Evolutionary conservation across 2,797 vertebrate genomes (phyloP).

Genomic region (Phrynocephalus vlangalii): DNA sequence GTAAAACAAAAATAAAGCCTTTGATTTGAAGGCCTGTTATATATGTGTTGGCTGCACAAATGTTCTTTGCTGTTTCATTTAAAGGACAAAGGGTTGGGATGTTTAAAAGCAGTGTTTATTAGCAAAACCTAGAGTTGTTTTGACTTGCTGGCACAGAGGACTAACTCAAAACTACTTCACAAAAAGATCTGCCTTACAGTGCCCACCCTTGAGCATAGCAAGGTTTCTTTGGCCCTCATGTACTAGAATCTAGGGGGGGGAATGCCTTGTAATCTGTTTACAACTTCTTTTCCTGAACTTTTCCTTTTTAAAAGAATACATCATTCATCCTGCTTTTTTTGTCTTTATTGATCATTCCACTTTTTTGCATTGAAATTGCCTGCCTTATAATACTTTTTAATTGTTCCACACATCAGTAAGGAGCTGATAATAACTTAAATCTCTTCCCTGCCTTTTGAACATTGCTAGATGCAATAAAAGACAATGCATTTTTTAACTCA

Average conservation of each 20-base stretch:
- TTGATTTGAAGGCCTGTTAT: background rate
- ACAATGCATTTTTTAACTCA: background rate
- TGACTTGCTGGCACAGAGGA: background rate
- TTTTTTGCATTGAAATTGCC: slow-evolving; percentile 9
- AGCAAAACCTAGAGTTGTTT: slow-evolving; percentile 1
- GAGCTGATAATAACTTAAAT: background rate
- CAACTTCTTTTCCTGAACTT: background rate
- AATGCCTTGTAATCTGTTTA: background rate
- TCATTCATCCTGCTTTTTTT: slow-evolving; percentile 3
- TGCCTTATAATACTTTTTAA: background rate
- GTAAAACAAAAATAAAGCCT: background rate
- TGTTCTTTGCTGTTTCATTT: slow-evolving; percentile 1
- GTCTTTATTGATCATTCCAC: background rate
- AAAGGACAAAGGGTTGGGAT: background rate
- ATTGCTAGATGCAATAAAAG: slow-evolving; percentile 1
- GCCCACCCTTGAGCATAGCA: background rate
- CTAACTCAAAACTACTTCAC: background rate
- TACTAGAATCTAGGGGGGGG: background rate
- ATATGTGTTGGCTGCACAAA: background rate
- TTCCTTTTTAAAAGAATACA: background rate
- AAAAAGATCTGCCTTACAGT: background rate
- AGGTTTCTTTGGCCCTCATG: background rate
- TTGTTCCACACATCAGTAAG: background rate
- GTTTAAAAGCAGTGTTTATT: slow-evolving; percentile 2
- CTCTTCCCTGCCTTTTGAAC: background rate